Evolutionary conservation across 2,888 invertebrate genomes (phyloP).

Genomic region (Ectropis crepuscularia): DNA sequence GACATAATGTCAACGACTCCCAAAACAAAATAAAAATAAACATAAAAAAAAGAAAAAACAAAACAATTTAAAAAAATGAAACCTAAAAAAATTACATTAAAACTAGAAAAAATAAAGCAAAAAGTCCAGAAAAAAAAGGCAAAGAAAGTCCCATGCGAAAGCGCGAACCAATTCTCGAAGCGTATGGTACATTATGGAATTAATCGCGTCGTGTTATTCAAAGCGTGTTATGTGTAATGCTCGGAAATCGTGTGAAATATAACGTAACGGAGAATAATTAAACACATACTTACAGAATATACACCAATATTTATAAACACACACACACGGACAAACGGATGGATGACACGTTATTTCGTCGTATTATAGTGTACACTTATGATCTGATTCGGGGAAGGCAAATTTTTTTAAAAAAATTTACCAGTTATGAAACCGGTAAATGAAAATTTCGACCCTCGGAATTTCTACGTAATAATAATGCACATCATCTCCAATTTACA

Average conservation of each 20-base stretch:
- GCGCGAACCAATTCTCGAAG: conserved; percentile 41
- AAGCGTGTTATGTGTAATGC: conserved; percentile 34
- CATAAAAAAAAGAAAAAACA: conserved; percentile 30
- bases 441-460: no score
- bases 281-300: conserved; percentile 36
- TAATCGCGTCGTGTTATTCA: conserved; percentile 40
- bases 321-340: conserved; percentile 41
- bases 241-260: conserved; percentile 14
- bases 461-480: background rate
- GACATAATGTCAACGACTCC: conserved; percentile 78
- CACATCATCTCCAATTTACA: no score
- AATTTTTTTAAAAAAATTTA: background rate
- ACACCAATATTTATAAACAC: conserved; percentile 30
- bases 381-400: conserved; percentile 33
- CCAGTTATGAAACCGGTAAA: no score
- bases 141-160: conserved; percentile 50
- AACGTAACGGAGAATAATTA: conserved; percentile 29
- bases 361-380: conserved; percentile 30
- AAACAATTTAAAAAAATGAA: background rate
- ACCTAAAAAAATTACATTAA: background rate
- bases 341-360: conserved; percentile 40
- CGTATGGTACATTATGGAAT: conserved; percentile 36
- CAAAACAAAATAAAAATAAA: conserved; percentile 32
- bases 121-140: background rate
- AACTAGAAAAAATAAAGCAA: conserved; percentile 35